These are phyloP conservation scores for Sprattus sprattus DNA, from an alignment of 2,113 vertebrate species.

Conservation along the genomic window DNA sequence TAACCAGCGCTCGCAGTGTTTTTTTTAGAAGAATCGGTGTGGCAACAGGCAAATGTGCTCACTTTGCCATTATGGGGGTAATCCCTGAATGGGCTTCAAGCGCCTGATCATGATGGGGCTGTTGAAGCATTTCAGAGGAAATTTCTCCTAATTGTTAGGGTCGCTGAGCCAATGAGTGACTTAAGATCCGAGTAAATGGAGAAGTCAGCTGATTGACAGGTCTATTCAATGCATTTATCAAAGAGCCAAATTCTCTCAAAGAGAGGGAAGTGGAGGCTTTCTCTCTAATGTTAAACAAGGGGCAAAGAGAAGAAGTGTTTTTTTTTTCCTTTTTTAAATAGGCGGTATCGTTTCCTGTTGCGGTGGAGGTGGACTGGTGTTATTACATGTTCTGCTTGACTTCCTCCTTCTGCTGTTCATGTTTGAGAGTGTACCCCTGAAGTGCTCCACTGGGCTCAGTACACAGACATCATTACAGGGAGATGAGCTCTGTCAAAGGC, in stretches of 20 bases:
- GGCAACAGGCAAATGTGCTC: not conserved
- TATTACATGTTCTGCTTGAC: slow-evolving; percentile 44
- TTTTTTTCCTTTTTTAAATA: not conserved
- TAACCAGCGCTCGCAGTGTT: not conserved
- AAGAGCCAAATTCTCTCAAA: not conserved
- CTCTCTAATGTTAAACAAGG: not conserved
- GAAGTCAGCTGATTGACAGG: not conserved
- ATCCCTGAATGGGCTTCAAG: not conserved
- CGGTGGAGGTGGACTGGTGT: not conserved
- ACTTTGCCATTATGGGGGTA: not conserved
- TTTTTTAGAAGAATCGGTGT: not conserved
- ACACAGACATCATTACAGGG: slow-evolving; percentile 31
- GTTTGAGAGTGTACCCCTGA: slow-evolving; percentile 33
- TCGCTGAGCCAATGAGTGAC: not conserved
- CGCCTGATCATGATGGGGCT: not conserved
- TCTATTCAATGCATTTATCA: slow-evolving; percentile 13
- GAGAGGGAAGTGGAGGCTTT: slow-evolving; percentile 1
- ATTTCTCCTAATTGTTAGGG: not conserved
- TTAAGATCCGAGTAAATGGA: not conserved
- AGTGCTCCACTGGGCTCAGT: slow-evolving; percentile 13
- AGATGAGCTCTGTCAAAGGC: not conserved
- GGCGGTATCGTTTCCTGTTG: not conserved
- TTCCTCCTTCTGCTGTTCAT: slow-evolving; percentile 36
- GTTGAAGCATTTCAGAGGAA: not conserved
- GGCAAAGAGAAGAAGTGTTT: not conserved